Evolutionary conservation across 2,888 invertebrate genomes (phyloP).

Genomic region (Elegia similella): DNA sequence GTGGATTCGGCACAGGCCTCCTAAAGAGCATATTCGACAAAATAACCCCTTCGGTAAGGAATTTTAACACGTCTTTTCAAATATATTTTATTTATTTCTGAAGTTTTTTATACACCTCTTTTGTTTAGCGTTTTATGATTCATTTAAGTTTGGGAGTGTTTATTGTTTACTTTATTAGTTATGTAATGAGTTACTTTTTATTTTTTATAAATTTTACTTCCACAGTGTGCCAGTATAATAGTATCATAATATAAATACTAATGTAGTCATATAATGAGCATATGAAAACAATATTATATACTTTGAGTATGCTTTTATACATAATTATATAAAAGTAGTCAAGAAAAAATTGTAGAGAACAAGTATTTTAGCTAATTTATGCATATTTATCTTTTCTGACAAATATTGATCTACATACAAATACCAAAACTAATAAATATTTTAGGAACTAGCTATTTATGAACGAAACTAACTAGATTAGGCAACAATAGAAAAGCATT

Average conservation of each 20-base stretch:
- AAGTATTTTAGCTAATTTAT: slow-evolving; percentile 56
- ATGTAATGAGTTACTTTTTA: slow-evolving; percentile 46
- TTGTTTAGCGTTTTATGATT: slow-evolving; percentile 61
- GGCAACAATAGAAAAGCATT: not conserved
- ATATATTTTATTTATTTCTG: slow-evolving; percentile 62
- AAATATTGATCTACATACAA: slow-evolving; percentile 7
- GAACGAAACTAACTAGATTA: not conserved
- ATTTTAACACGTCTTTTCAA: slow-evolving; percentile 79
- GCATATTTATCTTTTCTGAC: slow-evolving; percentile 36
- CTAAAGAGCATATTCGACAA: slow-evolving; percentile 83
- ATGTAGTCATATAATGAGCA: slow-evolving; percentile 69
- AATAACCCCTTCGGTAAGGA: slow-evolving; percentile 83
- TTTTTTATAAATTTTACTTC: slow-evolving; percentile 49
- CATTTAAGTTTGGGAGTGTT: slow-evolving; percentile 61
- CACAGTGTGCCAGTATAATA: slow-evolving; percentile 77
- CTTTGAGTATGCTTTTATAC: slow-evolving; percentile 74
- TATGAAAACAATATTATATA: slow-evolving; percentile 61
- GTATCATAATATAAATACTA: slow-evolving; percentile 60
- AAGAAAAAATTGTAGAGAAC: slow-evolving; percentile 58
- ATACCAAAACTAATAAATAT: not conserved
- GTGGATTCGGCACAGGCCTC: slow-evolving; percentile 82
- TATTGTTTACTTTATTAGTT: slow-evolving; percentile 65
- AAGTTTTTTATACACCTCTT: slow-evolving; percentile 55
- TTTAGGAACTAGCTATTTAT: not conserved
- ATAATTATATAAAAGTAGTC: slow-evolving; percentile 61